Percentiles rank a stretch among this genome's conserved stretches.
These are phyloP conservation scores for Zaprionus gabonicus DNA, from an alignment of 1,140 invertebrate genomes.

Conservation along the genomic window DNA sequence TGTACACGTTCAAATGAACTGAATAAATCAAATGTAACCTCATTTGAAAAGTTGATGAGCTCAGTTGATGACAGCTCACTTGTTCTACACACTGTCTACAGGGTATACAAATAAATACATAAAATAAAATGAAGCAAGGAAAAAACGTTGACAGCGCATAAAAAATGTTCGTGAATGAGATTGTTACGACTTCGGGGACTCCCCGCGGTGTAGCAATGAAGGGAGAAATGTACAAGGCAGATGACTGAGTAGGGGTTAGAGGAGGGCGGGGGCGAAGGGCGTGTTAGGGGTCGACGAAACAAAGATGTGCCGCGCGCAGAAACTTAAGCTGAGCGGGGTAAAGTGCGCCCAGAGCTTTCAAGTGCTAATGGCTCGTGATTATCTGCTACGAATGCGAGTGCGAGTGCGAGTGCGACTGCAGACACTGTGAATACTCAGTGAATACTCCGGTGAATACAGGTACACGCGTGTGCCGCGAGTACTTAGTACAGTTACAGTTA, in stretches of 20 bases:
- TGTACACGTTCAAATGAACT: too few relatives aligned
- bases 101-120: constrained; percentile 20
- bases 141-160: constrained; percentile 33
- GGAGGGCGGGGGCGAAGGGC: too few relatives aligned
- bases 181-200: constrained; percentile 35
- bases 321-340: constrained; percentile 23
- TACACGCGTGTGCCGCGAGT: neutral
- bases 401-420: constrained; percentile 16
- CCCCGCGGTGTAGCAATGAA: constrained; percentile 6
- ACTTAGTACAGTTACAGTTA: constrained; percentile 1
- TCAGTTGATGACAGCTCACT: too few relatives aligned
- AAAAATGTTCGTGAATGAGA: constrained; percentile 35
- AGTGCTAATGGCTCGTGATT: constrained; percentile 44
- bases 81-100: neutral
- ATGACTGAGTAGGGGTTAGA: neutral
- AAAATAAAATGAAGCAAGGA: constrained; percentile 27
- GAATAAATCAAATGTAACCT: too few relatives aligned
- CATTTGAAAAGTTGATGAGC: too few relatives aligned
- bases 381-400: constrained; percentile 26
- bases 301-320: constrained; percentile 3
- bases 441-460: constrained; percentile 2
- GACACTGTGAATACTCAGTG: constrained; percentile 6
- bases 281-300: neutral
- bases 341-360: constrained; percentile 34
- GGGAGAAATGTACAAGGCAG: neutral